phyloP scores from a whole-genome alignment of 2,888 invertebrate species.

The Oithona nana region DNA sequence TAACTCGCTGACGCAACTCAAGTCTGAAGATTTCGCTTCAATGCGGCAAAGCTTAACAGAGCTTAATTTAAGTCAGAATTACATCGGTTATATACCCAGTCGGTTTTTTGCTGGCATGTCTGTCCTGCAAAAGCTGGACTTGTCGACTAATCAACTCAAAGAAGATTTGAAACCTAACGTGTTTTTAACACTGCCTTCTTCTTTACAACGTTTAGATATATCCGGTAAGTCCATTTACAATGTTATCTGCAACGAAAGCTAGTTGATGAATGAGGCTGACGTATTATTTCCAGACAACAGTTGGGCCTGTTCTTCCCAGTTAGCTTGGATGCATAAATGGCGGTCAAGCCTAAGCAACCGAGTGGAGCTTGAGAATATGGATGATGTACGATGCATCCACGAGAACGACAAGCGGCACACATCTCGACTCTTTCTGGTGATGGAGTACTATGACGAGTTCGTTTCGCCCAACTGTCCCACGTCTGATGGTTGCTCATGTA shows the following conservation, averaged over 20 bases:
- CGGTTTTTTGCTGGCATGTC: background rate
- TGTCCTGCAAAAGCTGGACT: background rate
- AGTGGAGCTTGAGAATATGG: background rate
- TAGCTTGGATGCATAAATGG: background rate
- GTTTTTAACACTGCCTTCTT: background rate
- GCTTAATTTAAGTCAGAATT: background rate
- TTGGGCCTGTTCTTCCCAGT: background rate
- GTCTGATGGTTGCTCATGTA: background rate
- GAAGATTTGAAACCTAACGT: background rate
- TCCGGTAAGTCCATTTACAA: background rate
- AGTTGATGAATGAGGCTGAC: background rate
- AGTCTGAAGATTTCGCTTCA: background rate
- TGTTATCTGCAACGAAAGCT: too few species aligned
- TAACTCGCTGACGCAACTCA: background rate
- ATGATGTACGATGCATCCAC: background rate
- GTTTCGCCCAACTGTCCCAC: conserved; percentile 6
- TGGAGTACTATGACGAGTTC: conserved; percentile 1
- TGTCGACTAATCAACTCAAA: background rate
- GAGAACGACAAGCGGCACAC: background rate
- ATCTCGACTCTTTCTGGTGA: background rate
- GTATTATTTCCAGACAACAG: background rate
- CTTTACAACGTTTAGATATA: background rate
- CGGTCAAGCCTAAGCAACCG: background rate
- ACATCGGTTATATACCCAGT: background rate
- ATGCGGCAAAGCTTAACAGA: background rate